Percentiles rank a stretch among this genome's conserved stretches.
Evolutionary conservation across 1,140 invertebrate species (phyloP).

Genomic region (Oncopodura yosiiana): DNA sequence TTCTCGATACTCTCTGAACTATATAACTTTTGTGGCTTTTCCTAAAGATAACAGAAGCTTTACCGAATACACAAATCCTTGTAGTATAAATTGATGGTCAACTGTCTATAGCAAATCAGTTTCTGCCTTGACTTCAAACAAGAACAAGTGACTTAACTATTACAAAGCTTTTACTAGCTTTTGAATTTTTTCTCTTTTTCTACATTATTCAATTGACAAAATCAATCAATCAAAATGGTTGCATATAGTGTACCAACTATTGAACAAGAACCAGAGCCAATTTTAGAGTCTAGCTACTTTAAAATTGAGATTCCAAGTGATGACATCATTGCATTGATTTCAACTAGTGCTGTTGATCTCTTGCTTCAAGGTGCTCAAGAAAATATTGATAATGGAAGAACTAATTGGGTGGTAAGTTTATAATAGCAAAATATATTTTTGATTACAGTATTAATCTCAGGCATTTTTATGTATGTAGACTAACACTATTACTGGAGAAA

Average conservation of each 20-base stretch:
- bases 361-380: constrained; percentile 20
- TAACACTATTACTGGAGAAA: constrained; percentile 25
- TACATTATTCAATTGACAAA: too few relatives aligned
- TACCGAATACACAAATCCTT: too few relatives aligned
- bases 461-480: constrained; percentile 20
- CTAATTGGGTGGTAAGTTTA: constrained; percentile 31
- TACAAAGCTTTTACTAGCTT: too few relatives aligned
- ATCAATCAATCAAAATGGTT: constrained; percentile 16
- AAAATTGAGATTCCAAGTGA: neutral
- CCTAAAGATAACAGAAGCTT: too few relatives aligned
- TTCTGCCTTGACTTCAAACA: too few relatives aligned
- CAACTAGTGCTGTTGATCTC: constrained; percentile 22
- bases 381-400: constrained; percentile 16
- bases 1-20: too few relatives aligned
- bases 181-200: too few relatives aligned
- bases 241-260: neutral
- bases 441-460: neutral
- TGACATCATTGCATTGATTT: constrained; percentile 22
- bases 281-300: constrained; percentile 24
- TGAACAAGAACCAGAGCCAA: constrained; percentile 7
- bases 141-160: too few relatives aligned
- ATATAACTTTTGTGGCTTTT: too few relatives aligned
- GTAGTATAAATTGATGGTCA: too few relatives aligned
- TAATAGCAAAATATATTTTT: neutral
- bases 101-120: too few relatives aligned